Evolutionary conservation across 2,888 invertebrate species (phyloP).

Genomic region (Salpingus planirostris): DNA sequence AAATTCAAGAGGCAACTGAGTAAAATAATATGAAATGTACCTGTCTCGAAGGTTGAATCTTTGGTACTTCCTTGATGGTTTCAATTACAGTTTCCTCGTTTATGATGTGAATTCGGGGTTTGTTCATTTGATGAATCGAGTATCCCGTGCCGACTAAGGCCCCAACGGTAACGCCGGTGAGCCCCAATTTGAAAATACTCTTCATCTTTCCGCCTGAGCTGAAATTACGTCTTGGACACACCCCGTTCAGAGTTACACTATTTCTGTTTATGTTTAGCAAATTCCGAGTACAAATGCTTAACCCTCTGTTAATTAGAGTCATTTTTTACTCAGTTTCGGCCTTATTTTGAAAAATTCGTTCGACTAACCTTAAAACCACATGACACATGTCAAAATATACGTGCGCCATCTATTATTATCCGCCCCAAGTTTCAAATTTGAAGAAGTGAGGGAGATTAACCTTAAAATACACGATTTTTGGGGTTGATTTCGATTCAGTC

Average conservation of each 20-base stretch:
- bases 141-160: conserved; percentile 44
- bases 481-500: too few relatives aligned
- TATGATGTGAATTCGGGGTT: conserved; percentile 39
- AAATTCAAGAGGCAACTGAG: conserved; percentile 2
- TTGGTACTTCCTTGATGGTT: conserved; percentile 33
- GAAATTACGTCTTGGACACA: conserved; percentile 5
- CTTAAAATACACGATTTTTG: too few relatives aligned
- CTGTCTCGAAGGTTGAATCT: conserved; percentile 42
- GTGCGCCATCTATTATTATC: too few relatives aligned
- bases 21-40: conserved; percentile 28
- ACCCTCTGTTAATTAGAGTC: conserved; percentile 16
- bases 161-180: conserved; percentile 39
- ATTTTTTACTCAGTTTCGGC: conserved; percentile 15
- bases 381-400: too few relatives aligned
- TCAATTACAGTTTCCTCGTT: conserved; percentile 40
- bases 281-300: conserved; percentile 6
- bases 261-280: conserved; percentile 6
- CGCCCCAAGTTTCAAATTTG: too few relatives aligned
- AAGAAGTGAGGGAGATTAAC: too few relatives aligned
- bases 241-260: conserved; percentile 1
- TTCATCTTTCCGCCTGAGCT: conserved; percentile 6
- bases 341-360: too few relatives aligned
- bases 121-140: conserved; percentile 40
- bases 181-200: conserved; percentile 32
- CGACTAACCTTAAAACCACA: too few relatives aligned